Percentiles rank a stretch among this genome's conserved stretches.
These are phyloP conservation scores for Mystacides longicornis DNA, from an alignment of 2,888 invertebrate species.

Conservation along the genomic window DNA sequence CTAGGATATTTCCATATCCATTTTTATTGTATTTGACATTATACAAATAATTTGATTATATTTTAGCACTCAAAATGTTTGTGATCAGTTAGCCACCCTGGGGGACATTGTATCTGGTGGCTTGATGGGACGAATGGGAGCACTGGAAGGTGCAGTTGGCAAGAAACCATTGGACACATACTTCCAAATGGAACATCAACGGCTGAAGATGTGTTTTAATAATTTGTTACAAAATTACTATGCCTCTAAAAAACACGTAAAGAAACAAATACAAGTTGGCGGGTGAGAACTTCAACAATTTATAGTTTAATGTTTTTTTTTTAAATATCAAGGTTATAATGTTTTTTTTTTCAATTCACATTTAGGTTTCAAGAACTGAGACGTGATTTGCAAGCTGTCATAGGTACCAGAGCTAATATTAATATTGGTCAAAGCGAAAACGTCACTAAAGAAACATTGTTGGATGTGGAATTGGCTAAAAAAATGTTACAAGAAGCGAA, in stretches of 20 bases:
- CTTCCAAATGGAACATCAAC: conserved; percentile 68
- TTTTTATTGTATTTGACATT: too few relatives aligned
- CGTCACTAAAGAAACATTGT: conserved; percentile 94
- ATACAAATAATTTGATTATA: background rate
- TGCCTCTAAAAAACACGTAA: conserved; percentile 87
- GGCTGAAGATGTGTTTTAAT: conserved; percentile 70
- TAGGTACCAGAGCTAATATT: conserved; percentile 85
- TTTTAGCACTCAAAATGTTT: conserved; percentile 39
- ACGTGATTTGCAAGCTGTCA: conserved; percentile 87
- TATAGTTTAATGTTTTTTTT: background rate
- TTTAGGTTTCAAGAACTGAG: conserved; percentile 82
- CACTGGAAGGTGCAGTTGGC: conserved; percentile 38
- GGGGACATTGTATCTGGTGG: conserved; percentile 35
- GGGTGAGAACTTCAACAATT: conserved; percentile 44
- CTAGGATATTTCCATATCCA: too few relatives aligned
- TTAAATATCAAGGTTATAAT: too few relatives aligned
- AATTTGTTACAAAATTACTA: conserved; percentile 79
- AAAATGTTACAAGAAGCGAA: conserved; percentile 85
- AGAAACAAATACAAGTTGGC: conserved; percentile 83
- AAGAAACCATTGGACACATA: conserved; percentile 51
- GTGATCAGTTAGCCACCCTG: conserved; percentile 37
- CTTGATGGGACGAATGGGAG: conserved; percentile 35
- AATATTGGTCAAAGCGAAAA: conserved; percentile 93
- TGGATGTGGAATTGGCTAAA: conserved; percentile 91
- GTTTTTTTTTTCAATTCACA: background rate